Conservation (phyloP, 2,888 invertebrate species). For the Lithodes maja region DNA sequence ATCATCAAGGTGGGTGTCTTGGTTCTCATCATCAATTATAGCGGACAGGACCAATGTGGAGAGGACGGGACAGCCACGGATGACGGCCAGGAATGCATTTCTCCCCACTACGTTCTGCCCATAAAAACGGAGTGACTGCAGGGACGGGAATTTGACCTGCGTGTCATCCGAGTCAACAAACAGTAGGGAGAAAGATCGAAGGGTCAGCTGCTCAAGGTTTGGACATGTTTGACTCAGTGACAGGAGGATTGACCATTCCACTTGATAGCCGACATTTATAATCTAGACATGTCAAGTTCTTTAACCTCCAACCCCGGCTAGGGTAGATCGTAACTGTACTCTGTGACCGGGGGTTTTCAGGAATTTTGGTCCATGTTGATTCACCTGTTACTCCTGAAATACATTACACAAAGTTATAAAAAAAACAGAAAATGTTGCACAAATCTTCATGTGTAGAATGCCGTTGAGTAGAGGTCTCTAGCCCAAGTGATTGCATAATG, state of each 20-base stretch:
- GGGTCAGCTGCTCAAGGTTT: constrained; percentile 49
- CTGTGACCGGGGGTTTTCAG: no score
- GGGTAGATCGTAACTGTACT: no score
- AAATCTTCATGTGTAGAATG: no score
- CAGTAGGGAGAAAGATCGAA: constrained; percentile 49
- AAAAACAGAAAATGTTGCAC: no score
- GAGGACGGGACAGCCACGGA: constrained; percentile 48
- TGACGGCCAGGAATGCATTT: constrained; percentile 34
- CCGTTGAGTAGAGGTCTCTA: no score
- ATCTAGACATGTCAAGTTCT: constrained; percentile 48
- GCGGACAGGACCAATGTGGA: constrained; percentile 53
- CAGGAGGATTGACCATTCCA: constrained; percentile 54
- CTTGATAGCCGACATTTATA: constrained; percentile 57
- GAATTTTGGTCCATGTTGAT: no score
- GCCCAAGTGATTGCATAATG: no score
- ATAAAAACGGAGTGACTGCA: constrained; percentile 48
- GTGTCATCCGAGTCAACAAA: constrained; percentile 22
- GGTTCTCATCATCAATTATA: constrained; percentile 48
- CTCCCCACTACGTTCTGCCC: constrained; percentile 57
- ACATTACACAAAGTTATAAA: no score
- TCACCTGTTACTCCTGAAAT: no score
- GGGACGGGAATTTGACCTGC: constrained; percentile 29
- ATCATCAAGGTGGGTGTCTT: constrained; percentile 45
- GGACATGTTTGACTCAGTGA: constrained; percentile 47
- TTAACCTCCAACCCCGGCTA: no score